These are phyloP conservation scores for Staurois parvus DNA, from an alignment of 2,797 vertebrate genomes.

Conservation along the genomic window DNA sequence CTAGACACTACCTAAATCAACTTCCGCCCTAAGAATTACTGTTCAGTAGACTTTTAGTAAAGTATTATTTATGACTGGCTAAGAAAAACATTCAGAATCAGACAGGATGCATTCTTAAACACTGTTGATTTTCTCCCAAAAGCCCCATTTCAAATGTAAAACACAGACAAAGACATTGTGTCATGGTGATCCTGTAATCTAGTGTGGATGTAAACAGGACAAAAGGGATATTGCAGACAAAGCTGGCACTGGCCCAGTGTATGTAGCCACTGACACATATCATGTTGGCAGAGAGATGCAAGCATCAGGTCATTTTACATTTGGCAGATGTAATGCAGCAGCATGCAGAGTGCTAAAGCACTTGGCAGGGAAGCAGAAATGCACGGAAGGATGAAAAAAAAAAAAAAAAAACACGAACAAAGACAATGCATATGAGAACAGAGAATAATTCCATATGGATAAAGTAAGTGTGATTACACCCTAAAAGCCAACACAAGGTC, in stretches of 20 bases:
- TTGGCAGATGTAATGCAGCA: slow-evolving; percentile 3
- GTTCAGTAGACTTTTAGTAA: not conserved
- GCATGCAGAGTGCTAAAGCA: not conserved
- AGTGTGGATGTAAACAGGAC: slow-evolving; percentile 43
- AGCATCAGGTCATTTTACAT: not conserved
- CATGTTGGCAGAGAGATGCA: slow-evolving; percentile 23
- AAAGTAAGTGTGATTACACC: not conserved
- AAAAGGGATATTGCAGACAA: slow-evolving; percentile 55
- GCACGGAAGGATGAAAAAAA: slow-evolving; percentile 1
- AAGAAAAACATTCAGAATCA: slow-evolving; percentile 11
- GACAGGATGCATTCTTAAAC: slow-evolving; percentile 37
- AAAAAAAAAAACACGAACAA: not conserved
- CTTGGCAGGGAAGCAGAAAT: slow-evolving; percentile 27
- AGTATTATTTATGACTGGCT: not conserved
- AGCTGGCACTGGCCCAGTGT: slow-evolving; percentile 35
- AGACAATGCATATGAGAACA: slow-evolving; percentile 16
- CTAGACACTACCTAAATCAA: too few species aligned
- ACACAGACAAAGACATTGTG: slow-evolving; percentile 51
- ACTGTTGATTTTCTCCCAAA: slow-evolving; percentile 42
- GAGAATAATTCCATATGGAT: slow-evolving; percentile 24
- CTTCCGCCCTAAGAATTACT: not conserved
- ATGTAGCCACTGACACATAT: slow-evolving; percentile 27
- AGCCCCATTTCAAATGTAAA: slow-evolving; percentile 44
- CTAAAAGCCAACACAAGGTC: slow-evolving; percentile 2
- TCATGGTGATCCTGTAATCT: slow-evolving; percentile 47